phyloP scores from a whole-genome alignment of 2,888 invertebrate species.

The Drosophila subquinaria region DNA sequence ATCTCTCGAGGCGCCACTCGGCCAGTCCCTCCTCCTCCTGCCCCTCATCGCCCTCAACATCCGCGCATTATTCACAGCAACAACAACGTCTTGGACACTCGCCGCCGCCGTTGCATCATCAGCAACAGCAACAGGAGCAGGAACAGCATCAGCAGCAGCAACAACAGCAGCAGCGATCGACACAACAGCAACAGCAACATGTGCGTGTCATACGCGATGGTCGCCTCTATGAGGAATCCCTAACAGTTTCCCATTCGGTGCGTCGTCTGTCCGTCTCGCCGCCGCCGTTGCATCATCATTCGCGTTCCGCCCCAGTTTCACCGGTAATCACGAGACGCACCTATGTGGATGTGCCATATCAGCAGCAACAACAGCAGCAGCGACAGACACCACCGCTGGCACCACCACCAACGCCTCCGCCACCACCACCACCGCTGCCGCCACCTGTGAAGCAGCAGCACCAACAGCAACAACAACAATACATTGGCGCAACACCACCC shows the following conservation, averaged over 20 bases:
- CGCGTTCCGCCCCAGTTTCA: slow-evolving; percentile 78
- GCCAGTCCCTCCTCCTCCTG: slow-evolving; percentile 74
- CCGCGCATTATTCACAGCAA: slow-evolving; percentile 63
- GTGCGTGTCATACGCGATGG: slow-evolving; percentile 86
- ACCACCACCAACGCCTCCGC: slow-evolving; percentile 39
- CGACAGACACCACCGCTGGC: slow-evolving; percentile 50
- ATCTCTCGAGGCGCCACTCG: slow-evolving; percentile 78
- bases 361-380: slow-evolving; percentile 44
- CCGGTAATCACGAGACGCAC: slow-evolving; percentile 70
- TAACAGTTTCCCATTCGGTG: slow-evolving; percentile 32
- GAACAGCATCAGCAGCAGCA: slow-evolving; percentile 42
- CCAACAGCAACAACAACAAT: slow-evolving; percentile 46
- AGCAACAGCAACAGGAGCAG: slow-evolving; percentile 37
- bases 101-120: slow-evolving; percentile 45
- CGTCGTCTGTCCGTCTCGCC: slow-evolving; percentile 78
- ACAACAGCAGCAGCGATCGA: slow-evolving; percentile 36
- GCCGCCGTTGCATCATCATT: slow-evolving; percentile 80
- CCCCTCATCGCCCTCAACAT: slow-evolving; percentile 47
- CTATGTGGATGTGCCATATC: slow-evolving; percentile 75
- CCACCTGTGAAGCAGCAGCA: slow-evolving; percentile 44
- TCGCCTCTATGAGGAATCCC: slow-evolving; percentile 83
- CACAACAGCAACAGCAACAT: slow-evolving; percentile 71
- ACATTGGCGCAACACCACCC: slow-evolving; percentile 54
- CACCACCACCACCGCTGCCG: slow-evolving; percentile 41
- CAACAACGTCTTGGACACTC: slow-evolving; percentile 39